Percentiles rank a stretch among this genome's conserved stretches.
Evolutionary conservation across 2,888 invertebrate genomes (phyloP).

Genomic region (Cryptophagus acutangulus): DNA sequence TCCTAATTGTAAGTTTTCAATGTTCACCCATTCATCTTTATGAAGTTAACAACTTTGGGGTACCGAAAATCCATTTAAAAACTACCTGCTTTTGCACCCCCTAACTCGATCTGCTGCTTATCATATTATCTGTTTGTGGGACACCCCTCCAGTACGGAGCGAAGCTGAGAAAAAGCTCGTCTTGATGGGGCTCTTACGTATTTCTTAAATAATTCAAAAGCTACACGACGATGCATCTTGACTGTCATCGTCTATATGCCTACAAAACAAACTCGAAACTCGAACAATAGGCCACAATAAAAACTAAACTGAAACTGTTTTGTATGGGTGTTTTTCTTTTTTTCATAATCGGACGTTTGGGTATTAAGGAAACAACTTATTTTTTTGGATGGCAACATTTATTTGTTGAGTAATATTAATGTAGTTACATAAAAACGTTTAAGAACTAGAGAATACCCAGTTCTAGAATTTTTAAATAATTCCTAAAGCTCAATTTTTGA

Average conservation of each 20-base stretch:
- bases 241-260: constrained; percentile 3
- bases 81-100: constrained; percentile 43
- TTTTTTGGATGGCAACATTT: no score
- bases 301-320: no score
- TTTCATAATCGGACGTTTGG: no score
- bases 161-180: constrained; percentile 2
- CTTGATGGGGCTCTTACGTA: constrained; percentile 5
- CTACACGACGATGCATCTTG: neutral
- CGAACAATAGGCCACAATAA: no score
- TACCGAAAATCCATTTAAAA: constrained; percentile 42
- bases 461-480: no score
- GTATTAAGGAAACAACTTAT: no score
- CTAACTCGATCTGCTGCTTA: constrained; percentile 22
- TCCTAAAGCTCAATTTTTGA: no score
- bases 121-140: constrained; percentile 18
- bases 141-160: neutral
- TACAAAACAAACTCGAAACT: neutral
- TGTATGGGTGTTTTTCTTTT: no score
- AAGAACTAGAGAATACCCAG: no score
- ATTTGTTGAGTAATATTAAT: no score
- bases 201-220: constrained; percentile 4
- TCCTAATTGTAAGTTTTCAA: constrained; percentile 47
- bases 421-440: no score
- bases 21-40: constrained; percentile 44
- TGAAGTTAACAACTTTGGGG: constrained; percentile 43